These are phyloP conservation scores for Carcina quercana DNA, from an alignment of 2,888 invertebrate genomes.

Conservation along the genomic window DNA sequence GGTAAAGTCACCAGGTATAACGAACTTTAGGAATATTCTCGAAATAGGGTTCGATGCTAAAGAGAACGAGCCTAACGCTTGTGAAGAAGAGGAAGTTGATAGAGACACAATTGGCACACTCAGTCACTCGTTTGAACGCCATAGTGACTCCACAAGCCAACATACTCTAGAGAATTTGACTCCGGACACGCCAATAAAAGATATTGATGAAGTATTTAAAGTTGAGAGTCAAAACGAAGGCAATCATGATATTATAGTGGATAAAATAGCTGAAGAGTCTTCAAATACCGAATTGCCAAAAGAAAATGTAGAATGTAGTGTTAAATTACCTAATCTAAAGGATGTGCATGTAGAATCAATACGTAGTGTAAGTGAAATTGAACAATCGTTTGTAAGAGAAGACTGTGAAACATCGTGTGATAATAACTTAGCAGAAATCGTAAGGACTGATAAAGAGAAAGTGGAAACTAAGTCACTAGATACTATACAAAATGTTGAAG, in stretches of 20 bases:
- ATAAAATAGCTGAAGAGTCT: constrained; percentile 21
- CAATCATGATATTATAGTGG: constrained; percentile 24
- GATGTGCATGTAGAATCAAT: constrained; percentile 57
- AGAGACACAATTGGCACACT: constrained; percentile 58
- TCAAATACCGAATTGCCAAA: constrained; percentile 49
- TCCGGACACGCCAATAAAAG: constrained; percentile 58
- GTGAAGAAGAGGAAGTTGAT: constrained; percentile 51
- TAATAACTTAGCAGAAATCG: constrained; percentile 46
- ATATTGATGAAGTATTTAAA: constrained; percentile 27
- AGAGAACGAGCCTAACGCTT: constrained; percentile 28
- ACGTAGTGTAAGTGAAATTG: constrained; percentile 59
- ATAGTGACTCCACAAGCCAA: constrained; percentile 57
- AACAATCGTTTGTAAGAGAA: constrained; percentile 54
- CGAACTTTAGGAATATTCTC: constrained; percentile 57
- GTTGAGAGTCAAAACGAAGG: constrained; percentile 16
- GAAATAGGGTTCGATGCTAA: constrained; percentile 40
- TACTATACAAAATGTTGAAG: constrained; percentile 27
- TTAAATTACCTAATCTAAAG: constrained; percentile 54
- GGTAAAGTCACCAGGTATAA: constrained; percentile 65
- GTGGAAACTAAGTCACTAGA: constrained; percentile 65
- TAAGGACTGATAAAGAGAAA: constrained; percentile 47
- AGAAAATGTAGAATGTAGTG: constrained; percentile 44
- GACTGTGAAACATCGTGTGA: constrained; percentile 64
- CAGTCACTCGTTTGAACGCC: constrained; percentile 63
- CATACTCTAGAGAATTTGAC: constrained; percentile 61